Conservation (phyloP, 2,113 vertebrate species). For the Proteles cristata region DNA sequence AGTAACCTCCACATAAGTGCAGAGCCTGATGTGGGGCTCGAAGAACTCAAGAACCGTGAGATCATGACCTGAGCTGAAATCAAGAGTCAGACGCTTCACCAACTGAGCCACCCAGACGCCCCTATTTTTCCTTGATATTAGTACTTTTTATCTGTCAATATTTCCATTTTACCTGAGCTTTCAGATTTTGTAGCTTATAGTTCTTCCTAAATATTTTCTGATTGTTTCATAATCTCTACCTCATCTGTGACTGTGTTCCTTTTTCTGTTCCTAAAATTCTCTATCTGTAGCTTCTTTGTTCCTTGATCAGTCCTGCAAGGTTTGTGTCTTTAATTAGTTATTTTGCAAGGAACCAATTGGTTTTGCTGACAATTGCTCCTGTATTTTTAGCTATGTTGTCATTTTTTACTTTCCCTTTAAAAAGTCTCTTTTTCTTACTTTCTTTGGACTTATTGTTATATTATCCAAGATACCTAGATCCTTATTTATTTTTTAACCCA, state of each 20-base stretch:
- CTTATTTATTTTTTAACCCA: conserved; percentile 60
- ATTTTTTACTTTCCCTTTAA: conserved; percentile 31
- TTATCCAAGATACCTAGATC: conserved; percentile 35
- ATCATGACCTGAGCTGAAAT: too few relatives aligned
- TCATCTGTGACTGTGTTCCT: background rate
- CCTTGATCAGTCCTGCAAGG: background rate
- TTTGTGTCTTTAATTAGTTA: background rate
- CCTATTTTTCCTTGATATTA: background rate
- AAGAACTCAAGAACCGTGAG: too few relatives aligned
- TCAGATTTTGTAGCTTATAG: background rate
- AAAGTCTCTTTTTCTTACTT: conserved; percentile 2
- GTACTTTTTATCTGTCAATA: background rate
- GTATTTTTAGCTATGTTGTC: background rate
- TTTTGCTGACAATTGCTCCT: conserved; percentile 14
- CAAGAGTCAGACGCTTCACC: too few relatives aligned
- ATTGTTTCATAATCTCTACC: background rate
- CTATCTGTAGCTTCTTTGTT: background rate
- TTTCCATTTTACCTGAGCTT: conserved; percentile 2
- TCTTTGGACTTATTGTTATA: conserved; percentile 39
- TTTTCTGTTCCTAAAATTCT: background rate
- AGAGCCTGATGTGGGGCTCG: too few relatives aligned
- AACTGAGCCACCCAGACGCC: too few relatives aligned
- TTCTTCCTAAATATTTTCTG: background rate
- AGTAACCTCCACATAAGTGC: too few relatives aligned
- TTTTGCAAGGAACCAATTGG: conserved; percentile 21